Conservation (phyloP, 2,888 invertebrate genomes). For the Orthosia incerta region DNA sequence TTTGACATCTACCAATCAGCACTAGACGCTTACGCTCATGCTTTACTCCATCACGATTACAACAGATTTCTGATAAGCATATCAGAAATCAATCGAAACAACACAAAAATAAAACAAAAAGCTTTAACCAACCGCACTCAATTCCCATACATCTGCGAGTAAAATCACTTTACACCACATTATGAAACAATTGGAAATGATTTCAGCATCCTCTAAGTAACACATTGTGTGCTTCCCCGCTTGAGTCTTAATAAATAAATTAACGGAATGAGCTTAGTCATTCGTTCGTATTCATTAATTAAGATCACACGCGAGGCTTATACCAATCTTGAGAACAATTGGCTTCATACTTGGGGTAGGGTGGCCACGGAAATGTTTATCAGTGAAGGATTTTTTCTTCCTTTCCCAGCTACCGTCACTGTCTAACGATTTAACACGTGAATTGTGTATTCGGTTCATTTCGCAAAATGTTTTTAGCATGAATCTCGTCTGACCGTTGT, state of each 20-base stretch:
- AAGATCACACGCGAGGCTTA: constrained; percentile 90
- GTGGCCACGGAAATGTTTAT: constrained; percentile 62
- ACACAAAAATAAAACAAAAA: background rate
- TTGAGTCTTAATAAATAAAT: constrained; percentile 83
- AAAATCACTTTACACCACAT: constrained; percentile 47
- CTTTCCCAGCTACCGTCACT: background rate
- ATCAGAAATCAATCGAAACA: constrained; percentile 31
- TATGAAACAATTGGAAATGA: constrained; percentile 60
- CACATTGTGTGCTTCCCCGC: constrained; percentile 60
- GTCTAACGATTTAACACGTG: too few species aligned
- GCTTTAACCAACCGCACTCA: constrained; percentile 3
- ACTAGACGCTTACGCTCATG: too few species aligned
- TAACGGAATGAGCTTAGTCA: constrained; percentile 89
- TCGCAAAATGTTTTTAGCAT: background rate
- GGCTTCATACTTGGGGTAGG: constrained; percentile 81
- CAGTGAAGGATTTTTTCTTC: background rate
- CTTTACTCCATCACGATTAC: too few species aligned
- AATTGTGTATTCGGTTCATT: background rate
- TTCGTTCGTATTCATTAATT: constrained; percentile 90
- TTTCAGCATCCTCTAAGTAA: constrained; percentile 60
- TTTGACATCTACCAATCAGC: too few species aligned
- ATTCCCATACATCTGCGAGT: constrained; percentile 23
- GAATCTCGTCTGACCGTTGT: background rate
- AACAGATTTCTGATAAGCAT: background rate
- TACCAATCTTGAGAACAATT: constrained; percentile 90